These are phyloP conservation scores for Nymphalis urticae DNA, from an alignment of 2,888 invertebrate genomes.

Conservation along the genomic window DNA sequence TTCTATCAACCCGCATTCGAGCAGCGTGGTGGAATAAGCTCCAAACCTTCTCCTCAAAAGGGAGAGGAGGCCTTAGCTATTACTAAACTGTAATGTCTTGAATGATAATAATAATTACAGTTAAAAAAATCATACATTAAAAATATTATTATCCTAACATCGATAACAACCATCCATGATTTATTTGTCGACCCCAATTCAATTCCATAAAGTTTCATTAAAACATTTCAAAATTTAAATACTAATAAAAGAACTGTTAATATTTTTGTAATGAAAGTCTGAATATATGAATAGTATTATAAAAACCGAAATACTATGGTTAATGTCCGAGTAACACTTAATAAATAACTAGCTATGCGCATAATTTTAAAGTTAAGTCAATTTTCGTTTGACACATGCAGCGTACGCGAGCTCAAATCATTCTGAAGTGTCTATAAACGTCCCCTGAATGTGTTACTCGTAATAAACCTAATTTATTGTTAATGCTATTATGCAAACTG, in stretches of 20 bases:
- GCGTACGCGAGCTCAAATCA: constrained; percentile 40
- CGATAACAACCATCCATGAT: no score
- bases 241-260: background rate
- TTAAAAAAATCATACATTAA: no score
- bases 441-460: constrained; percentile 37
- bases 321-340: constrained; percentile 5
- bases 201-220: no score
- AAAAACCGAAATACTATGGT: constrained; percentile 7
- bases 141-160: no score
- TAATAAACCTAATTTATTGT: constrained; percentile 39
- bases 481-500: constrained; percentile 22
- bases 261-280: background rate
- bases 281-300: constrained; percentile 6
- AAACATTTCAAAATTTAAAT: no score
- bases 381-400: constrained; percentile 13
- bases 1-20: no score
- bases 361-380: constrained; percentile 15
- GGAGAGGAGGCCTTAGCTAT: no score
- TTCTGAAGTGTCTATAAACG: constrained; percentile 45
- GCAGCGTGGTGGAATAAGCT: no score
- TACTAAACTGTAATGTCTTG: no score
- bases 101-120: no score
- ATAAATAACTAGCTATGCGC: constrained; percentile 11
- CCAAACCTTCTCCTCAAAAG: no score
- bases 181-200: no score